Conservation (phyloP, 2,888 invertebrate species). For the Orchesella flavescens region DNA sequence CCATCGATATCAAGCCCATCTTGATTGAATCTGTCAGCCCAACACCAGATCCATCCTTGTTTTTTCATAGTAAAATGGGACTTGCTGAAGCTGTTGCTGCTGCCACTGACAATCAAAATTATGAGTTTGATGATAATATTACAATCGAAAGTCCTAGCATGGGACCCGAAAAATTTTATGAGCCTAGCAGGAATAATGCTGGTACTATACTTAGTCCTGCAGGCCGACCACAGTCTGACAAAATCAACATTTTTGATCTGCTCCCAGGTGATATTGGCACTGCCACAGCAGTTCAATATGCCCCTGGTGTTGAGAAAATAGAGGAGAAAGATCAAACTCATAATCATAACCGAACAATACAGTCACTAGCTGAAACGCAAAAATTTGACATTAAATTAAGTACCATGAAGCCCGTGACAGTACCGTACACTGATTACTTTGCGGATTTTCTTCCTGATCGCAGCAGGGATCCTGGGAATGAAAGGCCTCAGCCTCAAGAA, state of each 20-base stretch:
- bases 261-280: conserved; percentile 69
- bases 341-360: conserved; percentile 26
- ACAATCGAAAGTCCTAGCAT: conserved; percentile 16
- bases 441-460: conserved; percentile 63
- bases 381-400: background rate
- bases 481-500: conserved; percentile 10
- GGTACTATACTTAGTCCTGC: background rate
- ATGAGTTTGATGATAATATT: conserved; percentile 12
- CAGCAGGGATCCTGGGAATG: conserved; percentile 55
- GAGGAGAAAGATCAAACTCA: conserved; percentile 18
- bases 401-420: conserved; percentile 23
- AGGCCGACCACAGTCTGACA: conserved; percentile 49
- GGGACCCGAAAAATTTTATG: conserved; percentile 37
- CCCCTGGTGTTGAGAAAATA: conserved; percentile 43
- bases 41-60: conserved; percentile 36
- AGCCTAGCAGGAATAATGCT: conserved; percentile 29
- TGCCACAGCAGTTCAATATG: conserved; percentile 68
- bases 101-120: conserved; percentile 7
- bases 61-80: conserved; percentile 65
- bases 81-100: conserved; percentile 46
- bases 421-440: conserved; percentile 56
- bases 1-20: conserved; percentile 43
- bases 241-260: conserved; percentile 70
- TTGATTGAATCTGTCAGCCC: conserved; percentile 57
- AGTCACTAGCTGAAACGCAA: background rate